Evolutionary conservation across 2,113 vertebrate genomes (phyloP).

Genomic region (Carassius auratus): DNA sequence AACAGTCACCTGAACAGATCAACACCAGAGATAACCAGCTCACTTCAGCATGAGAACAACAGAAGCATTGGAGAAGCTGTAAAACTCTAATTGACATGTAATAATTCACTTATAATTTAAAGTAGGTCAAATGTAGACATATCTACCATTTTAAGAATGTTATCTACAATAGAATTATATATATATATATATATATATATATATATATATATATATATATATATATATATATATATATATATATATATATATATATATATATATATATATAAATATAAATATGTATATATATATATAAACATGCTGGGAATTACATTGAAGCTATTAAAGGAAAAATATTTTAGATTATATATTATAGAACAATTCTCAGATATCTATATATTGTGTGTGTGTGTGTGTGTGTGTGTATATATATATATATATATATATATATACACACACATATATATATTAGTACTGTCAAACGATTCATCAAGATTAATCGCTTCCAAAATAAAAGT

Average conservation of each 20-base stretch:
- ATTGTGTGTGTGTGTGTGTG: too few species aligned
- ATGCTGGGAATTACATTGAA: not conserved
- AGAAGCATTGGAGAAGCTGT: not conserved
- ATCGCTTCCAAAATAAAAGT: too few species aligned
- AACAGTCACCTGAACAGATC: constrained; percentile 88
- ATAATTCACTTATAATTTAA: not conserved
- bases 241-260: too few species aligned
- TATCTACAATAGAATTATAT: not conserved
- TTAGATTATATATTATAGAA: not conserved
- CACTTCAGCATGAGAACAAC: not conserved
- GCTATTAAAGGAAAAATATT: not conserved
- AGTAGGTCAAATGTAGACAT: not conserved
- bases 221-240: too few species aligned
- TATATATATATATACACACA: too few species aligned
- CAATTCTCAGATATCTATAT: not conserved
- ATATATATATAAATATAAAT: too few species aligned
- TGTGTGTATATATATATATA: too few species aligned
- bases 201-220: too few species aligned
- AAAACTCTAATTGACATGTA: not conserved
- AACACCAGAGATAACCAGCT: not conserved
- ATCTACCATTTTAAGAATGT: not conserved
- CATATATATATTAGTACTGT: too few species aligned
- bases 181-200: too few species aligned
- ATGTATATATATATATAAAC: too few species aligned
- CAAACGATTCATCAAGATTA: too few species aligned